Evolutionary conservation across 2,113 vertebrate genomes (phyloP).

Genomic region (Syngnathus floridae): DNA sequence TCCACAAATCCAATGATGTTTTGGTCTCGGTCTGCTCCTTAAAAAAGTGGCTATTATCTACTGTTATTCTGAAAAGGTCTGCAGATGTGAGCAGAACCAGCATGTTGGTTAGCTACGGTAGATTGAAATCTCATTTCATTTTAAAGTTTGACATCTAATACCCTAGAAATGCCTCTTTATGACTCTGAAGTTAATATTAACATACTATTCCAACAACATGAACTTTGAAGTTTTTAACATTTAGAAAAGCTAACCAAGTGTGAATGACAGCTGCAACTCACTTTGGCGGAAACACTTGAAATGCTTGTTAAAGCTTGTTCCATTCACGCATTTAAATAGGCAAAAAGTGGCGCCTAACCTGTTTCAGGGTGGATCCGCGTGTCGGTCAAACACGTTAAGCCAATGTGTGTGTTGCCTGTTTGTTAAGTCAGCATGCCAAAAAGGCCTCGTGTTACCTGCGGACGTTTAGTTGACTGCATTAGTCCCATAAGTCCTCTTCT

Average conservation of each 20-base stretch:
- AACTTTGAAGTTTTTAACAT: neutral
- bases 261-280: neutral
- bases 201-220: neutral
- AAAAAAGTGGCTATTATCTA: neutral
- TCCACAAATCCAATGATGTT: neutral
- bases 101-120: neutral
- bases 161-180: neutral
- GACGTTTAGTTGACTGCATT: slow-evolving; percentile 2
- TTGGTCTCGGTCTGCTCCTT: neutral
- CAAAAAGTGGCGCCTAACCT: neutral
- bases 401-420: neutral
- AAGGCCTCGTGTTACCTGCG: slow-evolving; percentile 37
- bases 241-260: neutral
- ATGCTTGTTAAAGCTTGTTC: neutral
- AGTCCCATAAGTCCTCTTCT: slow-evolving; percentile 42
- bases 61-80: too few relatives aligned
- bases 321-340: neutral
- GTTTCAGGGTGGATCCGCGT: neutral
- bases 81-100: neutral
- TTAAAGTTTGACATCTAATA: neutral
- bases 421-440: neutral
- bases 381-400: neutral
- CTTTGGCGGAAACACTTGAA: neutral
- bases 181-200: neutral
- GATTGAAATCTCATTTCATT: neutral